phyloP scores from a whole-genome alignment of 2,888 invertebrate genomes.

The Folsomia manolachei region DNA sequence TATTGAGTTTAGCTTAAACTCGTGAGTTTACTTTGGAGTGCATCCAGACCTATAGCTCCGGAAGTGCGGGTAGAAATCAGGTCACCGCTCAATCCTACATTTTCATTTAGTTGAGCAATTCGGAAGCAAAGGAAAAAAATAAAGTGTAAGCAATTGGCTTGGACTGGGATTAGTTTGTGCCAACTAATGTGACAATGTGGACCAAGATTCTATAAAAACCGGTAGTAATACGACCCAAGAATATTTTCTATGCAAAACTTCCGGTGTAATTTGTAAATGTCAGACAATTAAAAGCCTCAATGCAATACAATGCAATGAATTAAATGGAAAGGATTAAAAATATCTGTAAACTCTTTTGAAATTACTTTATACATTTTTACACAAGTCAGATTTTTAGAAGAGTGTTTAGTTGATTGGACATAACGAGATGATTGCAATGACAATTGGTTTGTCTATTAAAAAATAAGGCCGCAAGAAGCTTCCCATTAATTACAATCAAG shows the following conservation, averaged over 20 bases:
- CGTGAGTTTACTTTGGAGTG: not conserved
- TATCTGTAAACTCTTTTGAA: too few species aligned
- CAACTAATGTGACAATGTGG: not conserved
- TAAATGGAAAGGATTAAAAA: too few species aligned
- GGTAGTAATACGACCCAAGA: too few species aligned
- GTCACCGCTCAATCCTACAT: not conserved
- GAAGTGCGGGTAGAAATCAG: conserved; percentile 5
- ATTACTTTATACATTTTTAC: too few species aligned
- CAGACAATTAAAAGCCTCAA: too few species aligned
- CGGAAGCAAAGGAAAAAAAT: not conserved
- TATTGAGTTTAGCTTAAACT: not conserved
- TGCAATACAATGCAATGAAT: too few species aligned
- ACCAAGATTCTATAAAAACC: not conserved
- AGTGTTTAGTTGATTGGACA: not conserved
- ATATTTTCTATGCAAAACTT: not conserved
- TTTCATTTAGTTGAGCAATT: not conserved
- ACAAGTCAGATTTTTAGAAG: too few species aligned
- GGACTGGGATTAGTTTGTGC: not conserved
- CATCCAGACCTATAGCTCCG: not conserved
- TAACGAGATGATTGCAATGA: not conserved
- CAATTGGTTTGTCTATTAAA: too few species aligned
- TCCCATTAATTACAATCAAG: not conserved
- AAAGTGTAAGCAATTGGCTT: not conserved
- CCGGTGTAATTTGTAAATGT: too few species aligned
- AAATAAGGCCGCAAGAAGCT: too few species aligned